Base-by-base conservation (phyloP, 2,888 invertebrate genomes). In the Ochropleura plecta region DNA sequence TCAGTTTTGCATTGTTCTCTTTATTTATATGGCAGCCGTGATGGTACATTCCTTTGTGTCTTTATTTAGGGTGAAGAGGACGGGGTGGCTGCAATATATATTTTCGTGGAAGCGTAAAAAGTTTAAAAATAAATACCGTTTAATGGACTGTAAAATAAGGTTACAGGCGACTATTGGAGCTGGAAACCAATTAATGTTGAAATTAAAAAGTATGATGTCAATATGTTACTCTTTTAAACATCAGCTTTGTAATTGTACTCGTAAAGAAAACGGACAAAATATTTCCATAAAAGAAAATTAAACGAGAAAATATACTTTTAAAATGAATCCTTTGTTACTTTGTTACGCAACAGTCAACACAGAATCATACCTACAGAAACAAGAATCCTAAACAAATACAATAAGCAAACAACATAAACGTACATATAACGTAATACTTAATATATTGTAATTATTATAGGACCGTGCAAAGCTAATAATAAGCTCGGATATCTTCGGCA, bases 311-410 rank as follows among this genome's bases (percentile, higher is more conserved):
- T 51, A 62, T 51, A 53, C 64, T 65, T 65, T 70, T 68, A 67
- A 69, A 69, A 72, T 53, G 65, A 76, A 81, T 80, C 75, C 64
- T 81, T 81, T 81, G 80, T 79, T 82, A 82, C 71, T 80, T 75
- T 80, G 66, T 79, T 80, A 72, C 76, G 79, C 69, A 88, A 84
- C 65, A 75, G 59, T 69, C 73, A 72, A 73, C 65, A 72, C 72
- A 66, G 51, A 71, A 78, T 20, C 48, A 60, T 73, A 81, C 53
- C 48, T 81, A 51, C 51, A 62, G 51, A 71, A 79, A 79, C 51
- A 51, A 18, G 42, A 67, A 63, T 70, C 73, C 68, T 76, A 74
- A 70, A 73, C 72, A 86, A 80, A 78, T 70, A 73, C 51, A 74
- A 83, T 68, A 70, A 66, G 70, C 62, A 64, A 63, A 71, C 68